phyloP scores from a whole-genome alignment of 2,797 vertebrate genomes.

The Chelmon rostratus region DNA sequence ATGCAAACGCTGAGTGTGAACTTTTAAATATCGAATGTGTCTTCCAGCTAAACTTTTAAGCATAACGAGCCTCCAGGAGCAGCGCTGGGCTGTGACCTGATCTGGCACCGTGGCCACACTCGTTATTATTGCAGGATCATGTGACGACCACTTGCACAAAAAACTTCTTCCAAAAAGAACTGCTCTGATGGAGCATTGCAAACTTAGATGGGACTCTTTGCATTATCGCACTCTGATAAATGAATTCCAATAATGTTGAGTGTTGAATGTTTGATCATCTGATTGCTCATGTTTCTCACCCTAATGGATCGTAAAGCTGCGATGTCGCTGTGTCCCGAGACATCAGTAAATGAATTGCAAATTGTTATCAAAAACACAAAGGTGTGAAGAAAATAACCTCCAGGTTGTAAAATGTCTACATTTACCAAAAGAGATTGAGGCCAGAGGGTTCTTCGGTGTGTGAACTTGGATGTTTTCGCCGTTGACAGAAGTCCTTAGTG shows the following conservation, averaged over 20 bases:
- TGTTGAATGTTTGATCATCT: not conserved
- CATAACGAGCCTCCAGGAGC: too few relatives aligned
- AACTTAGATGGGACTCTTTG: too few relatives aligned
- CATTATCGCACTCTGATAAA: too few relatives aligned
- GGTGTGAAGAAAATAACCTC: not conserved
- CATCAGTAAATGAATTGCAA: not conserved
- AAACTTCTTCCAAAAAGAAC: too few relatives aligned
- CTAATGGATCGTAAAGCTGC: not conserved
- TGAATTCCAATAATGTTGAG: too few relatives aligned
- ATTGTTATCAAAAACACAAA: not conserved
- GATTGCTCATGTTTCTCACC: not conserved
- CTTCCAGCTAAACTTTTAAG: too few relatives aligned
- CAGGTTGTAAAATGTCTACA: not conserved
- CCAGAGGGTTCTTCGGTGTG: not conserved
- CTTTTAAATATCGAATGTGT: too few relatives aligned
- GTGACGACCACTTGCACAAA: too few relatives aligned
- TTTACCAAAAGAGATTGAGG: not conserved
- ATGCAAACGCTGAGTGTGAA: too few relatives aligned
- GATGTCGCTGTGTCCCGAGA: not conserved
- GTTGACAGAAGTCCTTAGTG: slow-evolving; percentile 4
- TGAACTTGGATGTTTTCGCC: slow-evolving; percentile 7
- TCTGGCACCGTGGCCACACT: not conserved
- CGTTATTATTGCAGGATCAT: not conserved
- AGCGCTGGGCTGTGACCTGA: not conserved
- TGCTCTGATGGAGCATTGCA: too few relatives aligned